phyloP scores from a whole-genome alignment of 2,888 invertebrate genomes.

The Apotomis betuletana region DNA sequence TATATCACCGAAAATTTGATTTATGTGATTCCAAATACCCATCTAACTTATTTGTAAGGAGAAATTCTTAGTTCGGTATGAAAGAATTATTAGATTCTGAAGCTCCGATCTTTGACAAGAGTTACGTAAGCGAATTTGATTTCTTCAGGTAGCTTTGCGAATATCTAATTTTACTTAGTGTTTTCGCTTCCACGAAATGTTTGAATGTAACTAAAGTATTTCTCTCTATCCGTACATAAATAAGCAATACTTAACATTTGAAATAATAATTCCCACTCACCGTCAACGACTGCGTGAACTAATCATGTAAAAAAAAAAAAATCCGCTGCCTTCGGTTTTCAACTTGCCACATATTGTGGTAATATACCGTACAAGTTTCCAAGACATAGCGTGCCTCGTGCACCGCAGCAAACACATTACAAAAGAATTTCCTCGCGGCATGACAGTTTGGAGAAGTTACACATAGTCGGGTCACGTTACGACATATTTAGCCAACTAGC shows the following conservation, averaged over 20 bases:
- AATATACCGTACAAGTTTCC: conserved; percentile 27
- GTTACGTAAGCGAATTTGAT: conserved; percentile 26
- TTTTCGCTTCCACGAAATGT: conserved; percentile 5
- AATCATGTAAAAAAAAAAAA: neutral
- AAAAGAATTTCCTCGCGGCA: conserved; percentile 40
- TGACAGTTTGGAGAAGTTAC: conserved; percentile 40
- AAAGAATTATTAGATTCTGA: conserved; percentile 33
- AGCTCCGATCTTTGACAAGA: conserved; percentile 26
- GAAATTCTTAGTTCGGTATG: conserved; percentile 24
- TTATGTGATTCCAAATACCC: conserved; percentile 33
- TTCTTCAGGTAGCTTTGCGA: conserved; percentile 5
- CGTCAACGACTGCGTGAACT: no score
- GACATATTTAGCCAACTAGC: conserved; percentile 40
- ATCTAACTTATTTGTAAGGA: conserved; percentile 29
- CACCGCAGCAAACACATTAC: conserved; percentile 31
- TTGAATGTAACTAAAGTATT: neutral
- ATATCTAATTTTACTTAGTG: conserved; percentile 12
- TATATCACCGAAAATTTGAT: conserved; percentile 29
- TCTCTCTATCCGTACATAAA: neutral
- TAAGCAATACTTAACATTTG: neutral
- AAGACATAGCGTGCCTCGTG: conserved; percentile 31
- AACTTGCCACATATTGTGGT: conserved; percentile 1
- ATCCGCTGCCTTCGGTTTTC: neutral
- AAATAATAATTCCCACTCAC: no score
- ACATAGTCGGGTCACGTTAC: conserved; percentile 39